Evolutionary conservation across 2,797 vertebrate species (phyloP).

Genomic region (Sebastes itinus): DNA sequence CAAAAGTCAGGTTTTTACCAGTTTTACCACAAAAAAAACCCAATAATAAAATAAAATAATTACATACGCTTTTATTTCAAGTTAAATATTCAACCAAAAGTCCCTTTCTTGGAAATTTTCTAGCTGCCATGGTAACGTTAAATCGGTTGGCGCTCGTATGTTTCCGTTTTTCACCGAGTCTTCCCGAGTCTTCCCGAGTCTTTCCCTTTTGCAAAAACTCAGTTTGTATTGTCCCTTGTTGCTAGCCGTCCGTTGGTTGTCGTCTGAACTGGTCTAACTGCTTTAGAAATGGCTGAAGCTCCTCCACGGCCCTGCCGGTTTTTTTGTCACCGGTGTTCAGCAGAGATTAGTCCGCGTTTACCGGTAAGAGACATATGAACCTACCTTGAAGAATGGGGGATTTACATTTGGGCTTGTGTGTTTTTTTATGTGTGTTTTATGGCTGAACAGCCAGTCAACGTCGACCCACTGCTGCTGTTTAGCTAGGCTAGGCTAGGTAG

Average conservation of each 20-base stretch:
- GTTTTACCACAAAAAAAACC: no score
- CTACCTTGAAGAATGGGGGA: accelerated
- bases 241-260: slow-evolving; percentile 51
- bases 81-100: slow-evolving; percentile 1
- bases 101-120: neutral
- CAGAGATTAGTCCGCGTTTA: slow-evolving; percentile 90
- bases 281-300: slow-evolving; percentile 91
- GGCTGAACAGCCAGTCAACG: slow-evolving; percentile 7
- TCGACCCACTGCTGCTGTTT: slow-evolving; percentile 23
- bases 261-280: slow-evolving; percentile 1
- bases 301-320: slow-evolving; percentile 88
- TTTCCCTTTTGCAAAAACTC: slow-evolving; percentile 10
- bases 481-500: slow-evolving; percentile 43
- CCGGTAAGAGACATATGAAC: slow-evolving; percentile 81
- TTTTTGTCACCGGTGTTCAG: slow-evolving; percentile 94
- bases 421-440: neutral
- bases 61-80: slow-evolving; percentile 5
- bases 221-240: slow-evolving; percentile 55
- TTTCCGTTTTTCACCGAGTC: no score
- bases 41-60: no score
- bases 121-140: neutral
- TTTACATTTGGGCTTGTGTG: neutral
- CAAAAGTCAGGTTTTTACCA: no score
- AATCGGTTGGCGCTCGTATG: neutral
- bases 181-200: neutral